Base-by-base conservation (phyloP, 2,888 invertebrate species). In the Pollenia angustigena region DNA sequence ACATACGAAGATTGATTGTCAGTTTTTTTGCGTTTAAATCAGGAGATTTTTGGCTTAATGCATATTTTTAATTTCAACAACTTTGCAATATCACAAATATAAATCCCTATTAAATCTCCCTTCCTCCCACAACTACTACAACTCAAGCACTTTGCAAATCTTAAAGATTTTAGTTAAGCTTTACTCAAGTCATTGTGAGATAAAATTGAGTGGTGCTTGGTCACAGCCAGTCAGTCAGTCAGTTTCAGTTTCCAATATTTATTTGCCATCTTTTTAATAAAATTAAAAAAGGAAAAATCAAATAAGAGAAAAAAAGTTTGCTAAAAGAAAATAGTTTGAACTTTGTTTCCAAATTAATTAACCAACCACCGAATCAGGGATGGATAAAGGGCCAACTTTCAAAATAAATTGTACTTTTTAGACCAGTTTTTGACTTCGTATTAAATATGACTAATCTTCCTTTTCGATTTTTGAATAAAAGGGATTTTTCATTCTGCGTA, bases 111-210 rank as follows among this genome's bases (percentile, higher is more conserved):
- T 48, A 50, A 32, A 1, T 12, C 42, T 42, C 18, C 42, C 42
- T 44, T 44, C 42, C 12, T 23, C 9, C 8, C 9, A 9, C 8
- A 48, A 23, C n/a, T 7, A 46, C 3, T 48, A 48, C 32, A 66
- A 48, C 23, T 40, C 40, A 56, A 72, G 8, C 14, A 18, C 14
- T 44, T 71, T 14, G 18, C 42, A 56, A 48, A 32, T 44, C 18
- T 56, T 52, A 23, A 71, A 14, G 44, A 18, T 56, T 56, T 56
- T 14, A 23, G n/a, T 62, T 60, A 62, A 6, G 9, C 18, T 58
- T 75, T 50, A 75, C 50, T 75, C 16, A 18, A 50, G 16, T 74
- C 50, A 62, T 75, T 62, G 48, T 56, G 4, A 14, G n/a, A 68
- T n/a, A 16, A n/a, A n/a, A 23, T 48, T 48, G 14, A 54, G 69